Conservation (phyloP, 1,140 invertebrate genomes). For the Harpegnathos saltator region DNA sequence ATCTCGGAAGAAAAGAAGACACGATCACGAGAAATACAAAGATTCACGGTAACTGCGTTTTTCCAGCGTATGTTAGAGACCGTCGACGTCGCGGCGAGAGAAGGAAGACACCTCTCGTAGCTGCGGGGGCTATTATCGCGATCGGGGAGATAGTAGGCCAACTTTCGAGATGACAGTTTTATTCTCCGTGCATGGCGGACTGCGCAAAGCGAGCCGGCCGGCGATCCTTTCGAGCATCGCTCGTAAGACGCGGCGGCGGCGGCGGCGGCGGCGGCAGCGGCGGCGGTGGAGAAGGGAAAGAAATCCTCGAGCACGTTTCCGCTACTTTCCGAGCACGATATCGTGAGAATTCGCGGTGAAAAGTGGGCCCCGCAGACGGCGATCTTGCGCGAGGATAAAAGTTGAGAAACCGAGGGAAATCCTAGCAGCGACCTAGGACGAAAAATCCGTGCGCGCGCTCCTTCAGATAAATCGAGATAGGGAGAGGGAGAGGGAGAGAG, state of each 20-base stretch:
- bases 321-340: conserved; percentile 68
- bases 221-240: conserved; percentile 52
- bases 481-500: neutral
- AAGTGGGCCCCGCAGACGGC: conserved; percentile 53
- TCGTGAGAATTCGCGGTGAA: conserved; percentile 65
- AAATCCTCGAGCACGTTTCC: conserved; percentile 65
- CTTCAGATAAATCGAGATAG: conserved; percentile 29
- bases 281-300: conserved; percentile 39
- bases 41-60: conserved; percentile 25
- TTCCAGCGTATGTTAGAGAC: conserved; percentile 7
- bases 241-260: neutral
- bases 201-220: conserved; percentile 61
- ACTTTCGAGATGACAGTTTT: conserved; percentile 84
- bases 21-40: neutral
- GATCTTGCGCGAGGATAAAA: conserved; percentile 57
- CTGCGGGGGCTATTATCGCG: conserved; percentile 68
- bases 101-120: conserved; percentile 44
- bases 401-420: conserved; percentile 63
- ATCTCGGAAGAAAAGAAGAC: conserved; percentile 12
- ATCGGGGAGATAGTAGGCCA: conserved; percentile 81
- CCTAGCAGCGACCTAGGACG: conserved; percentile 32
- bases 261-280: too few species aligned
- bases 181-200: conserved; percentile 74
- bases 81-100: conserved; percentile 10
- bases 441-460: conserved; percentile 40